These are phyloP conservation scores for Seriola aureovittata DNA, from an alignment of 2,113 vertebrate genomes.

Conservation along the genomic window DNA sequence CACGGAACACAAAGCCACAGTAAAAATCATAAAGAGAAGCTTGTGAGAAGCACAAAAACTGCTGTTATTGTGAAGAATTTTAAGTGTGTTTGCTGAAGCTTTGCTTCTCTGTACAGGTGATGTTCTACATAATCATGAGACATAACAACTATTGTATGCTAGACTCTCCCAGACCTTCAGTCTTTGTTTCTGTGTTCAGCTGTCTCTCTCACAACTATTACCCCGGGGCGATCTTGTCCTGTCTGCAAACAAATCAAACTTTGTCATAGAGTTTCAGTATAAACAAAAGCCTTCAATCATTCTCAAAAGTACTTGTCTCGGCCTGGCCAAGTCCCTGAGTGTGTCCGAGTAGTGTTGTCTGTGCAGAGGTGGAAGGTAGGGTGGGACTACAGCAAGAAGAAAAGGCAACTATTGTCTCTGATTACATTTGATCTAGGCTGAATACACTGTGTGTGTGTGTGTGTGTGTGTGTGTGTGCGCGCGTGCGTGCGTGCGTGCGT, in stretches of 20 bases:
- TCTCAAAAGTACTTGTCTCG: not conserved
- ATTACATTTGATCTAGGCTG: constrained; percentile 51
- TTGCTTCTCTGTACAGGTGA: not conserved
- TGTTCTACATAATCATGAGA: not conserved
- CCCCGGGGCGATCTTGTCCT: not conserved
- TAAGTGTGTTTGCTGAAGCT: not conserved
- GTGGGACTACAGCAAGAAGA: constrained; percentile 48
- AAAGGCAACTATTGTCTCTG: constrained; percentile 50
- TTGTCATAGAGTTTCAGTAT: constrained; percentile 8
- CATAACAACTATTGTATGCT: not conserved
- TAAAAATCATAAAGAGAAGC: not conserved
- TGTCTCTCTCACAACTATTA: not conserved
- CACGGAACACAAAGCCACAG: constrained; percentile 3
- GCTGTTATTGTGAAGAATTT: not conserved
- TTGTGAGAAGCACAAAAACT: not conserved
- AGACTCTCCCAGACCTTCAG: not conserved
- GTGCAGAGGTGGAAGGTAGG: constrained; percentile 17
- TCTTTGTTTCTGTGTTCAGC: not conserved
- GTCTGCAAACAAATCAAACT: constrained; percentile 23
- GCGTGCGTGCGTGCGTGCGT: not conserved
- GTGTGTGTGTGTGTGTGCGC: not conserved
- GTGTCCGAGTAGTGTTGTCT: constrained; percentile 3
- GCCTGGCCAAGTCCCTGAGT: not conserved
- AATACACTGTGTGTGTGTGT: constrained; percentile 9
- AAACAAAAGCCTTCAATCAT: not conserved